These are phyloP conservation scores for Ursus arctos DNA, from an alignment of 2,113 vertebrate genomes.

Conservation along the genomic window DNA sequence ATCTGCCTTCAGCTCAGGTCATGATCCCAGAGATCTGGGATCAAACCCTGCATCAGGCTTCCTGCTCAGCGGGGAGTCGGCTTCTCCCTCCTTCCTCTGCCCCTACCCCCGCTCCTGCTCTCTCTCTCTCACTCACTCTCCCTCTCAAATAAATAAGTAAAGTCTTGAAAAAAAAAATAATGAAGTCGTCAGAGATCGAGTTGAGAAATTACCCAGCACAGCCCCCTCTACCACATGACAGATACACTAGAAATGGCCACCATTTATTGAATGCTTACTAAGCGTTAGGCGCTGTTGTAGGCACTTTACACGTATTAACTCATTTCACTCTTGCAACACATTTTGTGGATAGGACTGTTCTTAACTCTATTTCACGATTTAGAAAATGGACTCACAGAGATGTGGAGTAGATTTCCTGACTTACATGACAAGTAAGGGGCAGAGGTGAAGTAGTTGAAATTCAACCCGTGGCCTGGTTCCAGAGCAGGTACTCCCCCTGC, in stretches of 20 bases:
- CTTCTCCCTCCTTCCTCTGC: too few species aligned
- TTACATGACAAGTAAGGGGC: neutral
- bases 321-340: neutral
- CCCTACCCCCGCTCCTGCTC: too few species aligned
- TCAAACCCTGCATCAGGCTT: too few species aligned
- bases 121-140: too few species aligned
- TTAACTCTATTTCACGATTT: neutral
- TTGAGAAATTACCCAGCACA: neutral
- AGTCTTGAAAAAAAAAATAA: too few species aligned
- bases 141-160: too few species aligned
- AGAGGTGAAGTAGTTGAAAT: neutral
- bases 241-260: accelerated
- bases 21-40: too few species aligned
- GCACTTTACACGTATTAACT: accelerated
- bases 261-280: neutral
- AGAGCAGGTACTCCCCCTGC: neutral
- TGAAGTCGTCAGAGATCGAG: neutral
- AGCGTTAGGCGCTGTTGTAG: neutral
- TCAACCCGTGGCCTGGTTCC: neutral
- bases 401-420: neutral
- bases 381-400: slow-evolving; percentile 10
- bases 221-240: neutral
- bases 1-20: too few species aligned
- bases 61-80: too few species aligned
- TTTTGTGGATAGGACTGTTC: neutral